These are phyloP conservation scores for Agriopis leucophaearia DNA, from an alignment of 2,888 invertebrate species.

Conservation along the genomic window DNA sequence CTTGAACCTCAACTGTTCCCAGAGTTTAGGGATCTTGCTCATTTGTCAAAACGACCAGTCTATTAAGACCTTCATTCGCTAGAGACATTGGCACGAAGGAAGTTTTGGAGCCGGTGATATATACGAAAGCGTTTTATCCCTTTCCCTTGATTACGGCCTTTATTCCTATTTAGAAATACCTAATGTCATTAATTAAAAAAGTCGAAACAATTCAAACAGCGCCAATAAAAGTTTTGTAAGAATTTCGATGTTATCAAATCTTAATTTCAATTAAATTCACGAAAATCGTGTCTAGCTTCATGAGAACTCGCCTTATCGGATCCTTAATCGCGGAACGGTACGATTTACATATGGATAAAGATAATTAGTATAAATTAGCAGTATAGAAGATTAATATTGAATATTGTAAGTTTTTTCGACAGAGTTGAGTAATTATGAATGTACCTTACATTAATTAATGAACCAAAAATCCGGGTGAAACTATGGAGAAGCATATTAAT, in stretches of 20 bases:
- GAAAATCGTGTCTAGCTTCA: constrained; percentile 45
- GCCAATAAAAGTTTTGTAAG: constrained; percentile 26
- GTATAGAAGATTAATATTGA: constrained; percentile 36
- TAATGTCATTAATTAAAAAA: constrained; percentile 34
- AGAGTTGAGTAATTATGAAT: constrained; percentile 20
- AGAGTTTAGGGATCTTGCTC: constrained; percentile 40
- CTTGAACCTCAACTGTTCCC: constrained; percentile 24
- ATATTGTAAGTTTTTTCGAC: constrained; percentile 29
- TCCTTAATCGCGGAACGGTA: constrained; percentile 44
- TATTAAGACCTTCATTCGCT: constrained; percentile 43
- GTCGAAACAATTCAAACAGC: constrained; percentile 12
- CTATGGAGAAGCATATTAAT: constrained; percentile 17
- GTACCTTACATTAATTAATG: constrained; percentile 30
- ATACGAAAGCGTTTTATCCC: constrained; percentile 59
- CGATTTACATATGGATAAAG: constrained; percentile 42
- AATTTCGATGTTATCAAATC: constrained; percentile 49
- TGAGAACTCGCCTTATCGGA: constrained; percentile 53
- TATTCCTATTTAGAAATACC: constrained; percentile 53
- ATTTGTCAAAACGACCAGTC: constrained; percentile 48
- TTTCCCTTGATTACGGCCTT: constrained; percentile 56
- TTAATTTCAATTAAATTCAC: constrained; percentile 49
- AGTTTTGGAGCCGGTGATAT: constrained; percentile 51
- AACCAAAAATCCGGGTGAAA: constrained; percentile 34
- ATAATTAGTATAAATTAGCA: constrained; percentile 44
- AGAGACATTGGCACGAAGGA: constrained; percentile 32